Conservation (phyloP, 2,797 vertebrate genomes). For the Lagocephalus sceleratus region DNA sequence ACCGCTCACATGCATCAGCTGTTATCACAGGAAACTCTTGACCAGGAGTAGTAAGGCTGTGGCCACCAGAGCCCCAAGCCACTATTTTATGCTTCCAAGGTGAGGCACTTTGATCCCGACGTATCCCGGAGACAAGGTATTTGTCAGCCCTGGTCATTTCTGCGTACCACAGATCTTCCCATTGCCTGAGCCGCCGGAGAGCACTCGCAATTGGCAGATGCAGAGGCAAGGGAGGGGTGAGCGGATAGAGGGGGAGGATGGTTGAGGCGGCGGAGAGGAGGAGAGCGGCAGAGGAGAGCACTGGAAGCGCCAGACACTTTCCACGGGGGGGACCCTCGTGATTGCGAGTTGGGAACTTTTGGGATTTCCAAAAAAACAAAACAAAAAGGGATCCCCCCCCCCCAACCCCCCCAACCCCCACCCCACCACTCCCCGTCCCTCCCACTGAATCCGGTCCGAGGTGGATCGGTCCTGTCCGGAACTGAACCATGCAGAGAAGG, state of each 20-base stretch:
- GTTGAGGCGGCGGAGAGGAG: slow-evolving; percentile 35
- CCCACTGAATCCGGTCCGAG: neutral
- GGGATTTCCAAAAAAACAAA: neutral
- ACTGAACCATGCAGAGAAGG: slow-evolving; percentile 64
- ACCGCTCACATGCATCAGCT: slow-evolving; percentile 53
- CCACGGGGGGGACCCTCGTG: slow-evolving; percentile 17
- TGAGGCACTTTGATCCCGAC: slow-evolving; percentile 70
- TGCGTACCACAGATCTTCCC: slow-evolving; percentile 41
- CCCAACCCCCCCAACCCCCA: too few species aligned
- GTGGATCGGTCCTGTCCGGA: slow-evolving; percentile 9
- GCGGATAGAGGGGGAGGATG: slow-evolving; percentile 45
- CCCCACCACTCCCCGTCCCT: too few species aligned
- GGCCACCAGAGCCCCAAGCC: slow-evolving; percentile 57
- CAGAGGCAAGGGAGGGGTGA: slow-evolving; percentile 51
- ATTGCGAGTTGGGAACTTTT: slow-evolving; percentile 14
- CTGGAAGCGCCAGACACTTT: slow-evolving; percentile 40
- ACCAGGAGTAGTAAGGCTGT: slow-evolving; percentile 43
- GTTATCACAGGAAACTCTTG: slow-evolving; percentile 57
- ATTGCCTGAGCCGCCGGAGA: slow-evolving; percentile 26
- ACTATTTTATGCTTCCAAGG: slow-evolving; percentile 71
- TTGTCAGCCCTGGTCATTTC: slow-evolving; percentile 74
- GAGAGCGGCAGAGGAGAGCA: slow-evolving; percentile 25
- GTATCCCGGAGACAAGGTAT: slow-evolving; percentile 84
- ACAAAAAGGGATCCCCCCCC: too few species aligned
- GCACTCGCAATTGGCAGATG: slow-evolving; percentile 56